phyloP scores from a whole-genome alignment of 2,888 invertebrate genomes.

The Ornithoptera alexandrae region DNA sequence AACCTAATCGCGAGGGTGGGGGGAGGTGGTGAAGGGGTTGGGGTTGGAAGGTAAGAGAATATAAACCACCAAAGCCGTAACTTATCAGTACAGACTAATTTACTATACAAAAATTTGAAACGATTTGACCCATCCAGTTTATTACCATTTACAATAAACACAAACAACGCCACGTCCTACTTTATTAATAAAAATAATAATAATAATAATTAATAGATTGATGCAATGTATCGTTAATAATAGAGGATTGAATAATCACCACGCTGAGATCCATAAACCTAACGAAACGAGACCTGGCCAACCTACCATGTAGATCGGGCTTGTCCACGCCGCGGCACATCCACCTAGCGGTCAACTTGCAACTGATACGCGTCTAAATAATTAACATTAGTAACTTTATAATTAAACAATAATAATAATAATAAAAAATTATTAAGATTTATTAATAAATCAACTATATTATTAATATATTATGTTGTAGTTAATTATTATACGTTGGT shows the following conservation, averaged over 20 bases:
- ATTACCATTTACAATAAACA: neutral
- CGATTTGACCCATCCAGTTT: conserved; percentile 17
- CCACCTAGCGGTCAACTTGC: neutral
- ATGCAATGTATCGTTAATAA: conserved; percentile 20
- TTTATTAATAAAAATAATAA: conserved; percentile 4
- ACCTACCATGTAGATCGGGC: conserved; percentile 37
- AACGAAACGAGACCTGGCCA: conserved; percentile 31
- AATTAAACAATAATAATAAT: conserved; percentile 15
- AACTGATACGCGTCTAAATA: neutral
- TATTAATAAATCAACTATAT: conserved; percentile 5
- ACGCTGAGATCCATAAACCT: conserved; percentile 38
- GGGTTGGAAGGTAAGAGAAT: too few relatives aligned
- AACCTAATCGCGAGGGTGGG: neutral
- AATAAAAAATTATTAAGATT: neutral
- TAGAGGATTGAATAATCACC: conserved; percentile 28
- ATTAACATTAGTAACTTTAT: conserved; percentile 1
- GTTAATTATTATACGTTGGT: too few relatives aligned
- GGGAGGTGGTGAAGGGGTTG: too few relatives aligned
- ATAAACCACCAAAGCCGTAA: neutral
- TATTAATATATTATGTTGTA: conserved; percentile 5
- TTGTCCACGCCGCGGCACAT: too few relatives aligned
- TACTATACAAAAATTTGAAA: conserved; percentile 23
- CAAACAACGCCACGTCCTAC: conserved; percentile 1
- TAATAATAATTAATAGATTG: neutral
- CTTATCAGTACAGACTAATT: conserved; percentile 1